A percentile compares a stretch with the other conserved stretches of the same genome.
Evolutionary conservation across 2,113 vertebrate genomes (phyloP).

Genomic region (Lepisosteus oculatus): DNA sequence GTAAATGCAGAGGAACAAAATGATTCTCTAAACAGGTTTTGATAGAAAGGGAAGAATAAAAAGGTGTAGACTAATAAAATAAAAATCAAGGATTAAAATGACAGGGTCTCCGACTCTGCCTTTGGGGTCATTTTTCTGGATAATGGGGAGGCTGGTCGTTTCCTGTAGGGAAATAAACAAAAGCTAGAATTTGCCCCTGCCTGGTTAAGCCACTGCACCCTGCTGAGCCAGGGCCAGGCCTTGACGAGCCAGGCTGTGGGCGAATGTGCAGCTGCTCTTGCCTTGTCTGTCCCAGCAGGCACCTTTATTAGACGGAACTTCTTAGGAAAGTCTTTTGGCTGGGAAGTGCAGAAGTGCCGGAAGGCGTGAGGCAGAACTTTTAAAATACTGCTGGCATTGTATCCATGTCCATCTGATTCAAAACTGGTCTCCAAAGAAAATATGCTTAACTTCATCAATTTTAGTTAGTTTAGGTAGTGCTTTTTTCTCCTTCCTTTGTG

Average conservation of each 20-base stretch:
- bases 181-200: background rate
- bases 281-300: conserved; percentile 21
- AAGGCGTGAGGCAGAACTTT: conserved; percentile 6
- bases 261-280: conserved; percentile 18
- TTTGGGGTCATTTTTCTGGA: background rate
- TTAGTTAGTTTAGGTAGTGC: background rate
- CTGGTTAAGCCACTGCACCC: conserved; percentile 10
- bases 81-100: background rate
- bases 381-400: conserved; percentile 12
- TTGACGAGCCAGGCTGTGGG: conserved; percentile 17
- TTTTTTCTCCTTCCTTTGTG: background rate
- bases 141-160: conserved; percentile 9
- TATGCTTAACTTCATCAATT: background rate
- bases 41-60: background rate
- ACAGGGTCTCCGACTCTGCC: background rate
- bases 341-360: background rate
- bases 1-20: too few species aligned
- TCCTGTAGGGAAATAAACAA: conserved; percentile 21
- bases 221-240: conserved; percentile 14
- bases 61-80: background rate
- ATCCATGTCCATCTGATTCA: background rate
- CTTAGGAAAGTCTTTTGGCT: conserved; percentile 12
- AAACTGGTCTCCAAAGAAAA: background rate
- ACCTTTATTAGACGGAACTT: conserved; percentile 12
- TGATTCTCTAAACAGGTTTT: too few species aligned